Evolutionary conservation across 2,888 invertebrate species (phyloP), one percentile per base, ranked within the genome.

Genomic region (Hermodice carunculata): DNA sequence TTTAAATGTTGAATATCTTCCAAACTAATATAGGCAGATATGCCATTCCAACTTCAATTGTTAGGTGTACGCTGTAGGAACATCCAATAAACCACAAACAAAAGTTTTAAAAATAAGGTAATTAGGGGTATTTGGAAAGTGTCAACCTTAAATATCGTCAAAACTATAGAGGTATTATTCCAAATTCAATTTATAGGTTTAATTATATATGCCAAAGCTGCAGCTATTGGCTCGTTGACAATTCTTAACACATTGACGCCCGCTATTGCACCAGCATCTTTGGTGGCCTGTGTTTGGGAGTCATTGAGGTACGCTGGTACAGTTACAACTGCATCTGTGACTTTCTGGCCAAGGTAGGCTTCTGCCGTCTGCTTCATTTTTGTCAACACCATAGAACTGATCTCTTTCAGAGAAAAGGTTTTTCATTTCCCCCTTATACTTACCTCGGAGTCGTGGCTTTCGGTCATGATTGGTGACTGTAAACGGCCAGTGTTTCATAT

Each of bases 381-480:
- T 22, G 91, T 92, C 69, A 96, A 89, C 56, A 95, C 94, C 95
- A 95, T 95, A 44, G 94, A 94, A 81, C 93, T 93, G 71, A 95
- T 91, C 88, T 95, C 95, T 86, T 95, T 95, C 0, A 95, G 94
- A 87, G 91, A 93, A 89, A 95, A 95, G 4, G 90, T 90, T 85
- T 96, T 96, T 64, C 87, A 87, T 87, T 95, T 95, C 44, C 94
- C 95, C 95, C 84, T 95, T 95, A 89, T 94, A 95, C 34, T 62
- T 52, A 2, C 60, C 64, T 28, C 52, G 44, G 17, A 67, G 40
- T 31, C 43, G n/a, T 8, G 84, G 75, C 62, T 81, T 84, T 8
- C 81, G 80, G 4, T 68, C 64, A 24, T 54, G 71, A 11, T 79
- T 80, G 67, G 69, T 74, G 4, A 79, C 54, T n/a, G 82, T 80